Percentiles rank a stretch among this genome's conserved stretches.
These are phyloP conservation scores for Dicranocentrus wangi DNA, from an alignment of 2,888 invertebrate species.

Conservation along the genomic window DNA sequence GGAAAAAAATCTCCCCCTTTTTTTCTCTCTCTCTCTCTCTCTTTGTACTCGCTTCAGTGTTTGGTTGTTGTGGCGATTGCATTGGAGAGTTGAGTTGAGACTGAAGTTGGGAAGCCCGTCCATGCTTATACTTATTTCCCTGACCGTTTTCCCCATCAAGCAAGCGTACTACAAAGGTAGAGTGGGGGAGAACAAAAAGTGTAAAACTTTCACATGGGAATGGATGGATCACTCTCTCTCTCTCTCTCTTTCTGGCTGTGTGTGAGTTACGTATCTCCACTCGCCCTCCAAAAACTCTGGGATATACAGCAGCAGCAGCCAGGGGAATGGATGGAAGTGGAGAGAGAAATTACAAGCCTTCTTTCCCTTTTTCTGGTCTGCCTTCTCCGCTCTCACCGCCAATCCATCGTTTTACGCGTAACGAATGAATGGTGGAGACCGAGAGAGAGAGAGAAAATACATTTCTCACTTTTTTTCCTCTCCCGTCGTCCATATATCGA, in stretches of 20 bases:
- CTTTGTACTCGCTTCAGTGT: conserved; percentile 12
- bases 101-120: too few species aligned
- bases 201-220: conserved; percentile 62
- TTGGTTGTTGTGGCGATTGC: conserved; percentile 23
- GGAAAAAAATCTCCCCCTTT: neutral
- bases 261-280: neutral
- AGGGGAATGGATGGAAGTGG: neutral
- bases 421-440: conserved; percentile 6
- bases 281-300: too few species aligned
- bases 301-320: neutral
- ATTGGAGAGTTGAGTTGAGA: neutral
- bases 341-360: conserved; percentile 48
- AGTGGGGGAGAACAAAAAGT: conserved; percentile 31
- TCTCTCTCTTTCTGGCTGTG: conserved; percentile 1
- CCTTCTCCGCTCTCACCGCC: conserved; percentile 33
- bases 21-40: neutral
- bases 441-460: conserved; percentile 30
- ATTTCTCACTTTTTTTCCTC: neutral
- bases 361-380: conserved; percentile 13
- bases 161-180: conserved; percentile 22
- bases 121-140: neutral
- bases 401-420: conserved; percentile 33
- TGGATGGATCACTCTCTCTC: conserved; percentile 35
- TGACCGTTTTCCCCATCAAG: conserved; percentile 16
- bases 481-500: neutral